Base-by-base conservation (phyloP, 2,888 invertebrate species). In the Drosophila monieri region DNA sequence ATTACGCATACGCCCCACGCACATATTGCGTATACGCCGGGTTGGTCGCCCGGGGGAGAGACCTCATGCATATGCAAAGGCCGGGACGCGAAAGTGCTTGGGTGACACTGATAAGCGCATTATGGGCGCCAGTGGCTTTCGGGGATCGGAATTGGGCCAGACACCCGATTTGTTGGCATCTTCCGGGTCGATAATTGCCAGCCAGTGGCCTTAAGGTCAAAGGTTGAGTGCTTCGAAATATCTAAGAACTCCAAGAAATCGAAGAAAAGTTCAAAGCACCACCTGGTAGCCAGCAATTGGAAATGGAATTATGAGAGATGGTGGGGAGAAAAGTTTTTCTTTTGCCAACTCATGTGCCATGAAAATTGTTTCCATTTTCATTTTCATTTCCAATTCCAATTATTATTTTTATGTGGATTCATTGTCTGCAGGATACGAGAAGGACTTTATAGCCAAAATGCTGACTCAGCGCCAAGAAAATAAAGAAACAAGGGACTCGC, bases 371-470 rank as follows among this genome's bases (percentile, higher is more conserved):
- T 85, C 76, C 71, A 67, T 71, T 71, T 74, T 68, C 87, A 35
- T n/a, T 35, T 35, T 2, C 35, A 35, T 1, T 30, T 10, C 30
- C 30, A 86, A 86, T 86, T 86, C 87, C 80, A 81, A 81, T 88
- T 88, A 88, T 88, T 88, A 88, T 86, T 88, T 88, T 81, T 88
- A 83, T 81, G 80, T 81, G 62, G 70, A 88, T 79, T 81, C 80
- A 88, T 81, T 81, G 87, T 80, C 80, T 53, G 65, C n/a, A 15
- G n/a, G 47, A 52, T 48, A 53, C 72, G 77, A 68, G 80, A 72
- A 84, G 80, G 85, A 69, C 72, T 79, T 84, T 86, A 86, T 85
- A 71, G 60, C 74, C 71, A 46, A 62, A 73, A 51, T 52, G 78
- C 78, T 80, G 81, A 81, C 59, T 81, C 87, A 77, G 87, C 88